Conservation (phyloP, 2,797 vertebrate genomes). For the Chaunax sp. region DNA sequence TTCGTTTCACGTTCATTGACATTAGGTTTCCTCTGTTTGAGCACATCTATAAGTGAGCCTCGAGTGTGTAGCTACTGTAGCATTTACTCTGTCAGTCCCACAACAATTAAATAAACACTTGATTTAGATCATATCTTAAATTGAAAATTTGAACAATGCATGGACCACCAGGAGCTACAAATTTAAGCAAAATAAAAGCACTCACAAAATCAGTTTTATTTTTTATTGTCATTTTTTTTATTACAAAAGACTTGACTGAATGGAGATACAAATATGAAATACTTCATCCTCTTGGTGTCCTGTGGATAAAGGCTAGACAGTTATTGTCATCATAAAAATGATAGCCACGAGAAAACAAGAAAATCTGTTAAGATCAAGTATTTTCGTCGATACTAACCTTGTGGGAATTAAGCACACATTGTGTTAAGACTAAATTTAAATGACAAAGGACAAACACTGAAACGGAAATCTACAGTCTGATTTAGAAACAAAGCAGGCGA, state of each 20-base stretch:
- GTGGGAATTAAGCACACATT: neutral
- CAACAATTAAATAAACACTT: neutral
- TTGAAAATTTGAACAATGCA: slow-evolving; percentile 3
- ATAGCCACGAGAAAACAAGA: slow-evolving; percentile 13
- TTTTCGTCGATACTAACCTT: slow-evolving; percentile 49
- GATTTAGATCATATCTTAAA: neutral
- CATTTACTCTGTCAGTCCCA: neutral
- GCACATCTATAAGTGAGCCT: neutral
- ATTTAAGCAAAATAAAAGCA: slow-evolving; percentile 75
- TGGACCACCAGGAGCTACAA: slow-evolving; percentile 17
- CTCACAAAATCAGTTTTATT: slow-evolving; percentile 75
- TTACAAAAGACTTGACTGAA: slow-evolving; percentile 84
- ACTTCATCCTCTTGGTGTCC: slow-evolving; percentile 86
- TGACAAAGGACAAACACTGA: slow-evolving; percentile 11
- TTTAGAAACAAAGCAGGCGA: neutral
- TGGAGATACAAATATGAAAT: slow-evolving; percentile 83
- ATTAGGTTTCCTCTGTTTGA: neutral
- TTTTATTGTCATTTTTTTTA: slow-evolving; percentile 86
- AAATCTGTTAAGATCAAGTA: neutral
- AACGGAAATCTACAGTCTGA: slow-evolving; percentile 9
- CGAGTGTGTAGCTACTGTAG: neutral
- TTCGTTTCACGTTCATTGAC: neutral
- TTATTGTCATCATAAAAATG: slow-evolving; percentile 58
- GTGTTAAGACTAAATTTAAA: slow-evolving; percentile 5
- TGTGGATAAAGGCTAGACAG: slow-evolving; percentile 90